A percentile compares a stretch with the other conserved stretches of the same genome.
These are phyloP conservation scores for Pandemis corylana DNA, from an alignment of 2,888 invertebrate genomes.

Conservation along the genomic window DNA sequence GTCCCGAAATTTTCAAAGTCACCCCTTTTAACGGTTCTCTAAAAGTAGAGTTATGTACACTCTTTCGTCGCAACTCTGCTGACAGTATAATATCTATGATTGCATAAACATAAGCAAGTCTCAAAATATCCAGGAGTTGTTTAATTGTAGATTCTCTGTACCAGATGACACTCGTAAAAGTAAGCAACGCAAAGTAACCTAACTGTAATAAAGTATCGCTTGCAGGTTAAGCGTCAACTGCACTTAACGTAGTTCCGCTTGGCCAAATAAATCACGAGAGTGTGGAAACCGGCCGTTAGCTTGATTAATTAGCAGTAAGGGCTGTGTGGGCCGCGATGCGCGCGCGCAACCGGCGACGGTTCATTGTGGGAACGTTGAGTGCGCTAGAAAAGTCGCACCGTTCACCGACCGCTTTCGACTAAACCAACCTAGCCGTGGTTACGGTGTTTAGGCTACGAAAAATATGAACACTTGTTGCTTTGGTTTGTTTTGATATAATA, in stretches of 20 bases:
- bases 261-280: conserved; percentile 65
- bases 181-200: conserved; percentile 15
- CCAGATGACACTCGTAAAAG: conserved; percentile 35
- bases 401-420: conserved; percentile 57
- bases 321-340: conserved; percentile 71
- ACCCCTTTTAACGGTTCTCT: too few relatives aligned
- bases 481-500: not conserved
- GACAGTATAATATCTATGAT: too few relatives aligned
- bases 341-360: conserved; percentile 56
- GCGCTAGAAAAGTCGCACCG: conserved; percentile 56
- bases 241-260: conserved; percentile 58
- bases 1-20: too few relatives aligned
- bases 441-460: conserved; percentile 5
- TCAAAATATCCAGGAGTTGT: not conserved
- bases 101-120: too few relatives aligned
- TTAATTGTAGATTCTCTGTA: not conserved
- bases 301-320: conserved; percentile 75
- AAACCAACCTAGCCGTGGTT: conserved; percentile 28
- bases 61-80: too few relatives aligned
- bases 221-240: conserved; percentile 33
- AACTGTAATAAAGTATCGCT: conserved; percentile 7
- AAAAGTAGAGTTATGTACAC: too few relatives aligned
- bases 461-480: not conserved
- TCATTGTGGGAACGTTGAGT: conserved; percentile 65
- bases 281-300: conserved; percentile 69